Percentiles rank a stretch among this genome's conserved stretches.
Conservation (phyloP, 1,140 invertebrate genomes). For the Conus ventricosus region DNA sequence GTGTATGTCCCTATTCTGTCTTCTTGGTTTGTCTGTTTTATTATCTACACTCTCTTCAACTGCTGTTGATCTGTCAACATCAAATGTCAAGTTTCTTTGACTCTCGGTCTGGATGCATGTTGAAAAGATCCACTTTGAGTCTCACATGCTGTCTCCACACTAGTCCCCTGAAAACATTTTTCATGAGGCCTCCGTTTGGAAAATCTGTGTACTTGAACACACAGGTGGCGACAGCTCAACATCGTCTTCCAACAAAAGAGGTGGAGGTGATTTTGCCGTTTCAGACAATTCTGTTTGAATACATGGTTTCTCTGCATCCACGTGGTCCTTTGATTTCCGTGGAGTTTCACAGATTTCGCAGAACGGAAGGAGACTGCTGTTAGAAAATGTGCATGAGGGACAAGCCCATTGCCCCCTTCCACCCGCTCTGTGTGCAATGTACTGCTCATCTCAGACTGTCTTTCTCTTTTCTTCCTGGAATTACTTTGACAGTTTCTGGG, state of each 20-base stretch:
- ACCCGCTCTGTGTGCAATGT: neutral
- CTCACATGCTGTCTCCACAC: neutral
- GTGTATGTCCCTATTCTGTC: neutral
- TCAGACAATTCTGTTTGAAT: neutral
- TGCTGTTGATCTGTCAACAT: neutral
- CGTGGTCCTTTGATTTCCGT: neutral
- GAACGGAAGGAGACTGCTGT: slow-evolving; percentile 54
- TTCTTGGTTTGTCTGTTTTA: neutral
- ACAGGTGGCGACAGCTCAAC: neutral
- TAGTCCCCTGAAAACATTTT: neutral
- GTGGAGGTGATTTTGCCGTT: neutral
- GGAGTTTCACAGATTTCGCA: slow-evolving; percentile 70
- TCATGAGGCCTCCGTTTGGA: neutral
- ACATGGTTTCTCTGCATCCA: neutral
- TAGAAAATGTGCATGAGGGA: slow-evolving; percentile 62
- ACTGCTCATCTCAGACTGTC: neutral
- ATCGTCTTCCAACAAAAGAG: neutral
- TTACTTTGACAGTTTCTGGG: neutral
- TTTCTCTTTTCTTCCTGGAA: neutral
- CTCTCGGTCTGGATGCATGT: neutral
- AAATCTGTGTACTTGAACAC: neutral
- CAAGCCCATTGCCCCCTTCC: slow-evolving; percentile 55
- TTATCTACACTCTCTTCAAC: too few relatives aligned
- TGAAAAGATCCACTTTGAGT: neutral
- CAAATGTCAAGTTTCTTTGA: neutral